Percentiles rank a stretch among this genome's conserved stretches.
phyloP scores from a whole-genome alignment of 2,888 invertebrate species.

The Noctuana brunneofusca region DNA sequence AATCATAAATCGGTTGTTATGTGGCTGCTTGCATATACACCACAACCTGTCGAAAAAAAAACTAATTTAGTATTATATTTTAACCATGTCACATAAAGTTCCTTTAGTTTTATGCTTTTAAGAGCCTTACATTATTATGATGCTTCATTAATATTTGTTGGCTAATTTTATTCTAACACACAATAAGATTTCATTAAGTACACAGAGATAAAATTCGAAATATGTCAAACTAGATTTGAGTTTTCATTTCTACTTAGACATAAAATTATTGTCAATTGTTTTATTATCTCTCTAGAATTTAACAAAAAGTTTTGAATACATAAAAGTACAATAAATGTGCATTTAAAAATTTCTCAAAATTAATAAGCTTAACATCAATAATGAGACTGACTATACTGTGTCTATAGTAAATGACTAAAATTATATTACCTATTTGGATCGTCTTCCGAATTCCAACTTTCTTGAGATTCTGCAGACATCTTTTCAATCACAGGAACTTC shows the following conservation, averaged over 20 bases:
- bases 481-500: conserved; percentile 56
- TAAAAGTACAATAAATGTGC: background rate
- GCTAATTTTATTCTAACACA: too few relatives aligned
- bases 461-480: conserved; percentile 83
- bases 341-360: too few relatives aligned
- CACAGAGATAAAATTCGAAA: background rate
- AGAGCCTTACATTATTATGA: too few relatives aligned
- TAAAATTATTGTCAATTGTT: background rate
- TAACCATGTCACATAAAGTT: background rate
- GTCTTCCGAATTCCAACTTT: conserved; percentile 92
- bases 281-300: background rate
- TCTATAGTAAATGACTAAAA: background rate
- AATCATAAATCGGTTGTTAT: conserved; percentile 98
- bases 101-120: too few relatives aligned
- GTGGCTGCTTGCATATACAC: conserved; percentile 97
- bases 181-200: too few relatives aligned
- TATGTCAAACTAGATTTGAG: conserved; percentile 1
- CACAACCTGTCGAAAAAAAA: conserved; percentile 84
- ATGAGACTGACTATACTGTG: background rate
- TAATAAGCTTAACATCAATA: too few relatives aligned
- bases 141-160: too few relatives aligned
- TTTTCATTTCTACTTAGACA: background rate
- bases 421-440: conserved; percentile 89
- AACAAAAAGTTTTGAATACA: background rate
- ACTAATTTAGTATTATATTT: background rate